These are phyloP conservation scores for Speoplatyrhinus poulsoni DNA, from an alignment of 2,113 vertebrate genomes.

Conservation along the genomic window DNA sequence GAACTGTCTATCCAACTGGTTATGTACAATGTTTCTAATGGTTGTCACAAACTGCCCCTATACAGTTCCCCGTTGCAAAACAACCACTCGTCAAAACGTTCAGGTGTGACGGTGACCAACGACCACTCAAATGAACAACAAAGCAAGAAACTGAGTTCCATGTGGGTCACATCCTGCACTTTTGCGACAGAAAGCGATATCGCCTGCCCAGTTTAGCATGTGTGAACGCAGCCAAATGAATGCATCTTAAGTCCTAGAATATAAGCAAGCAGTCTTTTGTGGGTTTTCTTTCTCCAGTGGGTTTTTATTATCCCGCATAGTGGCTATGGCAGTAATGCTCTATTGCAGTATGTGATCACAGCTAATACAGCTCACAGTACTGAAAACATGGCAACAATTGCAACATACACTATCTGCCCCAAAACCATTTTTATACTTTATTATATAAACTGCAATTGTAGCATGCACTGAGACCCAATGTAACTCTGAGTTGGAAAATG, in stretches of 20 bases:
- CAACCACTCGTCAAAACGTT: too few species aligned
- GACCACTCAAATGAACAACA: too few species aligned
- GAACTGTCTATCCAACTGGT: too few species aligned
- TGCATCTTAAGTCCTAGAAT: constrained; percentile 1
- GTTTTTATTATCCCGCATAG: constrained; percentile 72
- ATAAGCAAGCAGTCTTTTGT: constrained; percentile 26
- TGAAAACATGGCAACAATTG: constrained; percentile 76
- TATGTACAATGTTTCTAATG: too few species aligned
- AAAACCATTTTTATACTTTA: constrained; percentile 48
- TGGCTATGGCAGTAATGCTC: constrained; percentile 73
- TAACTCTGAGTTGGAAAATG: constrained; percentile 73
- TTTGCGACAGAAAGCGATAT: too few species aligned
- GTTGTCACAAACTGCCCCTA: too few species aligned
- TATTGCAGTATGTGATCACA: constrained; percentile 77
- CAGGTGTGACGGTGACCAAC: too few species aligned
- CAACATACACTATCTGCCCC: constrained; percentile 62
- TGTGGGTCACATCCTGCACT: too few species aligned
- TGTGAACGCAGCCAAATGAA: too few species aligned
- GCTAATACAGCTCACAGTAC: constrained; percentile 79
- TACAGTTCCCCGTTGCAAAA: too few species aligned
- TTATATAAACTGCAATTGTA: constrained; percentile 75
- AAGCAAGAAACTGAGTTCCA: too few species aligned
- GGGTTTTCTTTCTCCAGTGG: constrained; percentile 53
- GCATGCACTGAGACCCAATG: constrained; percentile 72
- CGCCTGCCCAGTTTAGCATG: neutral